Base-by-base conservation (phyloP, 2,888 invertebrate genomes). In the Lampropteryx suffumata region DNA sequence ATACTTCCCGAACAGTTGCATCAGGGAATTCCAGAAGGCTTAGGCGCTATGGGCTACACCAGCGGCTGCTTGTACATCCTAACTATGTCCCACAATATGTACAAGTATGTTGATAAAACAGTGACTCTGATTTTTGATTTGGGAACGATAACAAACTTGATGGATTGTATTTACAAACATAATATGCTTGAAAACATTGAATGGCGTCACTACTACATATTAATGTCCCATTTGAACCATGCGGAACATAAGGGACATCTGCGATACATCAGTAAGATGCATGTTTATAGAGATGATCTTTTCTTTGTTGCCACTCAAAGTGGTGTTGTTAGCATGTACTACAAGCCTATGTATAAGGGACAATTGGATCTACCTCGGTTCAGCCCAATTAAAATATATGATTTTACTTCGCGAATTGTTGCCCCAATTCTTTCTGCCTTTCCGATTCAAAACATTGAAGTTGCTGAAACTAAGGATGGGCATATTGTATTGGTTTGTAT, bases 401-500 rank as follows among this genome's bases (percentile, higher is more conserved):
- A 82, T 37, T 87, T 89, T 33, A 76, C 78, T 64, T 77, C 82
- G 1, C 53, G 76, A 0, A 64, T 61, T 0, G 80, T 84, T 21
- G 76, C 78, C 29, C 84, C 84, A 0, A 78, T 83, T 0, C 53
- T 84, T 0, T 73, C 80, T 0, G 64, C 67, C 47, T 75, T 82
- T 54, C 83, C 84, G 0, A 82, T 89, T 27, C 44, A 83, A 0
- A 71, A 77, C 48, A 73, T 88, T 4, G 87, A 89, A 37, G 73
- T 83, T 0, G 34, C 76, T 0, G 89, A 89, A 63, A 55, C 59
- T 0, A 72, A 76, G 29, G 69, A 76, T 0, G 81, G 84, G 0
- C 89, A 89, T 42, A 77, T 61, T 0, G 71, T 89, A 0, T 51
- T 85, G 1, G 78, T 85, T 0, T 87, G 75, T 0, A 85, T 87